A percentile compares a stretch with the other conserved stretches of the same genome.
phyloP scores from a whole-genome alignment of 2,888 invertebrate species.

The Pecten maximus region DNA sequence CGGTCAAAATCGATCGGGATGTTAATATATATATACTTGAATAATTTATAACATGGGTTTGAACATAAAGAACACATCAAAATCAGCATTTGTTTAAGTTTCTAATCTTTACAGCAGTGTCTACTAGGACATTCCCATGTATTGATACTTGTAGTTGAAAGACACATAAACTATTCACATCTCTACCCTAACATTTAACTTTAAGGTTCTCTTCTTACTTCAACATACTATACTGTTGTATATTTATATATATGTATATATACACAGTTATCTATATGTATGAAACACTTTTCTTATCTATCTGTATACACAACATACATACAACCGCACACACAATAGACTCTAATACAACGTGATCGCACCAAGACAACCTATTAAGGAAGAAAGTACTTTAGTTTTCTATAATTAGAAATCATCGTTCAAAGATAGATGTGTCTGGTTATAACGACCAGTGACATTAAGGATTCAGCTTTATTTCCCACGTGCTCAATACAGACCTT shows the following conservation, averaged over 20 bases:
- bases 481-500: conserved; percentile 21
- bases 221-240: no score
- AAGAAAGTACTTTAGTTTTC: conserved; percentile 26
- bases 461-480: conserved; percentile 8
- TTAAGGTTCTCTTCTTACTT: no score
- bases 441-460: conserved; percentile 20
- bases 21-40: no score
- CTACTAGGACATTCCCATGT: no score
- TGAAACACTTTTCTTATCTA: background rate
- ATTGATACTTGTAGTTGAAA: no score
- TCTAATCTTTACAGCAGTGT: no score
- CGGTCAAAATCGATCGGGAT: no score
- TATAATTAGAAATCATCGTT: conserved; percentile 1
- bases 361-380: background rate
- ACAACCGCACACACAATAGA: background rate
- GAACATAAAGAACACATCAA: no score
- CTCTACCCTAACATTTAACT: no score
- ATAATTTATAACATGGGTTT: no score
- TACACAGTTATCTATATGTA: background rate
- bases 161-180: no score
- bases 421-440: conserved; percentile 17
- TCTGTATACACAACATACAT: background rate
- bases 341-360: background rate
- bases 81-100: no score
- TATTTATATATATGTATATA: background rate